Evolutionary conservation across 2,888 invertebrate species (phyloP), one percentile per base, ranked within the genome.

Genomic region (Mythimna impura): DNA sequence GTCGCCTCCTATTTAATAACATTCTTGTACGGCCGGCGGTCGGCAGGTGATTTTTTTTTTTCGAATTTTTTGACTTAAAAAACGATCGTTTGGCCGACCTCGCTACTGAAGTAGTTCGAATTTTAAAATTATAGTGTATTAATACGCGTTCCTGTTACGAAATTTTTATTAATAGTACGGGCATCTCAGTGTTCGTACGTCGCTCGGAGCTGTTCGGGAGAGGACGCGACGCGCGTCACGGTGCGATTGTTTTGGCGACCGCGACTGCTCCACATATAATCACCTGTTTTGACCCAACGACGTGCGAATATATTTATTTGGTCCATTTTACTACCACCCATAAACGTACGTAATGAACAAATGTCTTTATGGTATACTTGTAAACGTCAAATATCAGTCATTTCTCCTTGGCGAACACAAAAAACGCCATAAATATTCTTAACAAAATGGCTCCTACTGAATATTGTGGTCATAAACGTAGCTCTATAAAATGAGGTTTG

Each of bases 1-100:
- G 95, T 95, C 93, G 94, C 95, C 95, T 96, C 95, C 95, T 96
- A 94, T 96, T 96, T 96, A 95, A 95, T 95, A 93, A 93, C 92
- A 83, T 93, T 95, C 93, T 94, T 93, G 91, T 91, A 88, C 88
- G 89, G 87, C 79, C 88, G 89, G 85, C 89, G 89, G 89, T 87
- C 89, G 87, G 94, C 95, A 95, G 95, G 96, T 95, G 95, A 84
- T 91, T 94, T 93, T 92, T 92, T 92, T 92, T 91, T 91, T 91
- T 86, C 76, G 71, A 83, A 87, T 90, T 91, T 90, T 91, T 82
- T 74, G 80, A 87, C 81, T 88, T 87, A 90, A 92, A 92, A 92
- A 91, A 89, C 88, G 85, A 86, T 85, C 90, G 86, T 81, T 88
- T 83, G 87, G 82, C 86, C 84, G 85, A 85, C 87, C 79, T 82